Base-by-base conservation (phyloP, 2,797 vertebrate genomes). In the Leucoraja ocellata region DNA sequence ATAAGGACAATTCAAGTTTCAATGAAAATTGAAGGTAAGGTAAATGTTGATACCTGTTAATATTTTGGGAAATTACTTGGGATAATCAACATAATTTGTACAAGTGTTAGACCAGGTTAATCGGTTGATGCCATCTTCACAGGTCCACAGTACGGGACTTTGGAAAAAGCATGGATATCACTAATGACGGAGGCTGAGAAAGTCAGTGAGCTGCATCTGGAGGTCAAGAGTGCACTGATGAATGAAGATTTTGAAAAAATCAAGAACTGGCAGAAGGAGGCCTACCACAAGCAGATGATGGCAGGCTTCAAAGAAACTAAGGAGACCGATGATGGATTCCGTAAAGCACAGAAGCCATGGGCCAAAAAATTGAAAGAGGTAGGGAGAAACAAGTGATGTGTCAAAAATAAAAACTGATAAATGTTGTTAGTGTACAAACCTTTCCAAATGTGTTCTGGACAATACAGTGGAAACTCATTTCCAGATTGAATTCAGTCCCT, bases 331-430 rank as follows among this genome's bases (percentile, higher is more conserved):
- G 99, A 99, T 13, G 97, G 98, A 93, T 99, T 99, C 95, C 97
- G 99, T 94, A 99, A 99, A 96, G 99, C 99, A 13, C 98, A 99
- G 96, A 99, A 99, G 95, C 99, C 99, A 93, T 99, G 99, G 99
- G 98, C 98, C 93, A 99, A 99, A 97, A 99, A 99, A 94, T 97
- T 99, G 93, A 99, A 99, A 96, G 99, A 99, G 98, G 99, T 99
- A 95, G 93, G 88, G 94, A 92, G 39, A 25, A 28, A 74, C 90
- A 46, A 10, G 54, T 91, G 88, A 36, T 54, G 9, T 54, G 36
- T 92, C 68, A 88, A 32, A 58, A 1, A n/a, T 86, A 32, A 61
- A 32, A 32, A 54, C 58, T 65, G 28, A 6, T 32, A 63, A 81
- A 81, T 23, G 4, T 65, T 86, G n/a, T 1, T 2, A 65, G 18